Evolutionary conservation across 1,140 invertebrate species (phyloP), one percentile per base, ranked within the genome.

Genomic region (Asobara japonica): DNA sequence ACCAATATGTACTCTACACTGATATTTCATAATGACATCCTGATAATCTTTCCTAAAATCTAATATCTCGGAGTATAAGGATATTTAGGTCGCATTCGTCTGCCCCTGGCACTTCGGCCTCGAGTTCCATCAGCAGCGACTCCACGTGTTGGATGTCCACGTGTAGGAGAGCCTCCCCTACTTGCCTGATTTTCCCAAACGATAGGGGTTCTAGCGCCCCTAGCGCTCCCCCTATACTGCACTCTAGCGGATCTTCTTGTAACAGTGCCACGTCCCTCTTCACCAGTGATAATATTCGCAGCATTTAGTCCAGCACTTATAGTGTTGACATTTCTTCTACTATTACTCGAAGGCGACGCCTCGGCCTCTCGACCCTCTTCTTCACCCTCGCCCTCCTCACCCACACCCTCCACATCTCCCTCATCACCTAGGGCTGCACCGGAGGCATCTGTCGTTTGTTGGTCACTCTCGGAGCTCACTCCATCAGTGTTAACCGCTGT

Each of bases 381-480:
- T 83, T 93, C 92, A 4, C 91, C 91, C 79, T 93, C 92, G 73
- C 93, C 92, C 78, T 93, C 91, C 27, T 85, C 85, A n/a, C 78
- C 78, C 3, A 78, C 84, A 2, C 80, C 71, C n/a, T 86, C 85
- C 0, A 84, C 78, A 0, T 75, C 70, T 30, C 85, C 84, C 13
- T 87, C 86, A 10, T 86, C 85, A 0, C 13, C 69, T 81, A 0
- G 84, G 83, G 1, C 72, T 77, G 7, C 80, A 77, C 80, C 76
- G 0, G 77, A 89, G 29, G 84, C 83, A 70, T 90, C 90, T 71
- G 89, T 89, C 2, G 79, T 71, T 25, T 86, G 83, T 72, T 92
- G 92, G 76, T 92, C 91, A 48, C 89, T 89, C 75, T 92, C 91
- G 0, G 90, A 91, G 48, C 87, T 89, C 3, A 90, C 89, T 41